A percentile compares a stretch with the other conserved stretches of the same genome.
These are phyloP conservation scores for Drosophila lutescens DNA, from an alignment of 2,888 invertebrate genomes.

Conservation along the genomic window DNA sequence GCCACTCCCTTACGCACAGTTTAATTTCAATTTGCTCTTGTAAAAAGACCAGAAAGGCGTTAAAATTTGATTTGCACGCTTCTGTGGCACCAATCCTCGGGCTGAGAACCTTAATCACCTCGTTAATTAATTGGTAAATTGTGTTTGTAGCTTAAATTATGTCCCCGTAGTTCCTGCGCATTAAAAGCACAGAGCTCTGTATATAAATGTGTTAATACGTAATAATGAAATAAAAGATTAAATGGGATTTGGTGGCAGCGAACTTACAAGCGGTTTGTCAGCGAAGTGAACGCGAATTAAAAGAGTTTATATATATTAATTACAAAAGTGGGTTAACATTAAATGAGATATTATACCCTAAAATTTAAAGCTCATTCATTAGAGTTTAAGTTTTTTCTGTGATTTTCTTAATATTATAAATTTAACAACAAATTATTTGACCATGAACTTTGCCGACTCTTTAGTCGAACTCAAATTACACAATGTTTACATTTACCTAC, in stretches of 20 bases:
- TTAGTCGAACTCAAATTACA: background rate
- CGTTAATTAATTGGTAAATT: slow-evolving; percentile 74
- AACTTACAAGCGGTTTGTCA: slow-evolving; percentile 44
- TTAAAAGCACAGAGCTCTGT: slow-evolving; percentile 11
- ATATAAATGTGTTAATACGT: slow-evolving; percentile 52
- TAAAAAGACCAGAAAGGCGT: slow-evolving; percentile 52
- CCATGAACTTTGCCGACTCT: background rate
- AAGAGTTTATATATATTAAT: slow-evolving; percentile 18
- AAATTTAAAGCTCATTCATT: background rate
- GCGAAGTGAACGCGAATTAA: slow-evolving; percentile 28
- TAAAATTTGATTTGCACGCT: slow-evolving; percentile 61
- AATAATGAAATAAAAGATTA: slow-evolving; percentile 70
- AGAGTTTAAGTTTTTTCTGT: too few relatives aligned
- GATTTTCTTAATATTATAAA: too few relatives aligned
- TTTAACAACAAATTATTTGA: background rate
- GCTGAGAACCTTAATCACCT: slow-evolving; percentile 54
- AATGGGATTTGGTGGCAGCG: slow-evolving; percentile 43
- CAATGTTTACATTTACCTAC: slow-evolving; percentile 19
- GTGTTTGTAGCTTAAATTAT: slow-evolving; percentile 60
- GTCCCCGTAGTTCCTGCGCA: slow-evolving; percentile 19
- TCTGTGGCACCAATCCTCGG: slow-evolving; percentile 23
- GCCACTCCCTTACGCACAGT: slow-evolving; percentile 46
- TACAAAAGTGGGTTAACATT: slow-evolving; percentile 10
- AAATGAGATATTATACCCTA: too few relatives aligned
- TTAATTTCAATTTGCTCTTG: slow-evolving; percentile 62